Evolutionary conservation across 2,888 invertebrate species (phyloP).

Genomic region (Drosophila emarginata): DNA sequence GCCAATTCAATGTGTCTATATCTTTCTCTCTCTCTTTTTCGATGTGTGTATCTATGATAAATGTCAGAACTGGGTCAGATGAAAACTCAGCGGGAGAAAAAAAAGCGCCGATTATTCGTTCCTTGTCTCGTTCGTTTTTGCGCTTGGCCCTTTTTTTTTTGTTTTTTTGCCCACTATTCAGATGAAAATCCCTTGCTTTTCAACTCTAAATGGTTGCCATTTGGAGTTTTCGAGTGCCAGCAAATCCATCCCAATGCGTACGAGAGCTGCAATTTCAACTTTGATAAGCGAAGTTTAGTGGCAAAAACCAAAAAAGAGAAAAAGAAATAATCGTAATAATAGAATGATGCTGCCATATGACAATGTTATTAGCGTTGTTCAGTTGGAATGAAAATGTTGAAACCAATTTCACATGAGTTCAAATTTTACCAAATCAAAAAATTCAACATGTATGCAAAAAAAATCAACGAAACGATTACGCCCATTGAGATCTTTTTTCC

Average conservation of each 20-base stretch:
- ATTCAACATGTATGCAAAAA: constrained; percentile 7
- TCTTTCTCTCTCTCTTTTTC: neutral
- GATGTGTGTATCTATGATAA: constrained; percentile 46
- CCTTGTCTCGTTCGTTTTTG: constrained; percentile 31
- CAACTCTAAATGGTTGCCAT: constrained; percentile 37
- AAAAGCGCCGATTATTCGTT: constrained; percentile 45
- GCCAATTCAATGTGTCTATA: constrained; percentile 12
- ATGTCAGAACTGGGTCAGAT: constrained; percentile 65
- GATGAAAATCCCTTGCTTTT: constrained; percentile 33
- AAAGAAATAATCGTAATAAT: neutral
- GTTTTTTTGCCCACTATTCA: neutral
- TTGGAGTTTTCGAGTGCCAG: constrained; percentile 51
- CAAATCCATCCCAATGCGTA: constrained; percentile 38
- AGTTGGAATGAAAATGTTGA: neutral
- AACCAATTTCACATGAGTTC: neutral
- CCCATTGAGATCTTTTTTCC: constrained; percentile 11
- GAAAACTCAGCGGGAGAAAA: constrained; percentile 34
- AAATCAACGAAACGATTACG: constrained; percentile 12
- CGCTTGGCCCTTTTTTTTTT: constrained; percentile 21
- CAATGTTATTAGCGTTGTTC: constrained; percentile 42
- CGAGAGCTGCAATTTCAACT: constrained; percentile 59
- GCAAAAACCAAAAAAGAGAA: constrained; percentile 3
- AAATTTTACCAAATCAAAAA: constrained; percentile 7
- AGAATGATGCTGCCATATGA: constrained; percentile 26
- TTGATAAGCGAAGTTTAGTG: constrained; percentile 51